Evolutionary conservation across 2,888 invertebrate genomes (phyloP).

Genomic region (Eupithecia inturbata): DNA sequence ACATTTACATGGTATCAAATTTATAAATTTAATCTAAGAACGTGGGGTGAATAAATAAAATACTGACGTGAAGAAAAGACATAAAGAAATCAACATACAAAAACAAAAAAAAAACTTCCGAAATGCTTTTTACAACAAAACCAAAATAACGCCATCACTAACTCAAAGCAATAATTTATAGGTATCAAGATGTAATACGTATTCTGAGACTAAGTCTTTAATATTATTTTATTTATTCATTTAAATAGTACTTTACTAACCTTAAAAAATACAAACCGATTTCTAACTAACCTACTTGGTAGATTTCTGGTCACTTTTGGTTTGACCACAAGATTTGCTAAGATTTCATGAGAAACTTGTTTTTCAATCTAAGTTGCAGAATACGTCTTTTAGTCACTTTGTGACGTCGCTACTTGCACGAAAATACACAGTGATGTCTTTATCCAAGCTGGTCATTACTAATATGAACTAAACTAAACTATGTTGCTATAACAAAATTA

Average conservation of each 20-base stretch:
- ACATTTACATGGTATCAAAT: no score
- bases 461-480: background rate
- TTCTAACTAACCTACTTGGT: background rate
- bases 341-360: background rate
- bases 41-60: background rate
- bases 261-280: background rate
- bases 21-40: no score
- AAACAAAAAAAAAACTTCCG: slow-evolving; percentile 1
- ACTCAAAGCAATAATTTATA: slow-evolving; percentile 14
- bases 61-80: background rate
- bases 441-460: background rate
- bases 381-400: slow-evolving; percentile 14
- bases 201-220: background rate
- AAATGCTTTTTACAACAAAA: slow-evolving; percentile 34
- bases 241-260: background rate
- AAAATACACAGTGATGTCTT: slow-evolving; percentile 47
- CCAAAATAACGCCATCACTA: slow-evolving; percentile 33
- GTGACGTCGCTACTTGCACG: slow-evolving; percentile 51
- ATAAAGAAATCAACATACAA: background rate
- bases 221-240: background rate
- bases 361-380: background rate
- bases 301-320: background rate
- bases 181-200: background rate
- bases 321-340: background rate
- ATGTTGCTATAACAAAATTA: background rate